These are phyloP conservation scores for Aphaenogaster rudis DNA, from an alignment of 1,140 invertebrate species.

Conservation along the genomic window DNA sequence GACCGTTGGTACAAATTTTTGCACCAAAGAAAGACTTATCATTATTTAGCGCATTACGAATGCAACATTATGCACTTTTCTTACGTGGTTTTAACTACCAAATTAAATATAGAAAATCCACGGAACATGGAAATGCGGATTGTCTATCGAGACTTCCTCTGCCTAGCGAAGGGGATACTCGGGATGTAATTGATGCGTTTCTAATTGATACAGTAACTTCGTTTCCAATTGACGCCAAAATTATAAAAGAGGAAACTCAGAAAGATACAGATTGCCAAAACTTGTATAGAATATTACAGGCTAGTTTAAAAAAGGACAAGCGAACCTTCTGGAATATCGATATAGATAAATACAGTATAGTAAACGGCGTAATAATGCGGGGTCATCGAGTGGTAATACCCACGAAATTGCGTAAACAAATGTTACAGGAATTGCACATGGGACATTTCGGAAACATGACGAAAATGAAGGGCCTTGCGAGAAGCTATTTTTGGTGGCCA, in stretches of 20 bases:
- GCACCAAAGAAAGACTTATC: neutral
- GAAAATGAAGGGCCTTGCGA: constrained; percentile 85
- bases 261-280: no score
- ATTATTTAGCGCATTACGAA: neutral
- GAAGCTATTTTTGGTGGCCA: constrained; percentile 85
- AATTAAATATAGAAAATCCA: constrained; percentile 69
- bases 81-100: constrained; percentile 71
- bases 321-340: neutral
- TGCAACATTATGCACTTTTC: constrained; percentile 75
- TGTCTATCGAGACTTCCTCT: constrained; percentile 37
- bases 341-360: neutral
- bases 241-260: no score
- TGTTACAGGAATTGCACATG: constrained; percentile 73
- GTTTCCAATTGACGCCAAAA: neutral
- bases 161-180: no score
- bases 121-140: constrained; percentile 62
- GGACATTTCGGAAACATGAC: constrained; percentile 67
- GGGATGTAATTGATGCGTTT: neutral
- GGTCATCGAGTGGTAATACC: constrained; percentile 62
- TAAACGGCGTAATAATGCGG: constrained; percentile 61
- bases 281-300: no score
- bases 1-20: neutral
- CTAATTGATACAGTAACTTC: neutral
- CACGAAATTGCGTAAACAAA: neutral
- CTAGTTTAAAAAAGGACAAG: no score